Base-by-base conservation (phyloP, 1,140 invertebrate genomes). In the Drosophila pruinosa region DNA sequence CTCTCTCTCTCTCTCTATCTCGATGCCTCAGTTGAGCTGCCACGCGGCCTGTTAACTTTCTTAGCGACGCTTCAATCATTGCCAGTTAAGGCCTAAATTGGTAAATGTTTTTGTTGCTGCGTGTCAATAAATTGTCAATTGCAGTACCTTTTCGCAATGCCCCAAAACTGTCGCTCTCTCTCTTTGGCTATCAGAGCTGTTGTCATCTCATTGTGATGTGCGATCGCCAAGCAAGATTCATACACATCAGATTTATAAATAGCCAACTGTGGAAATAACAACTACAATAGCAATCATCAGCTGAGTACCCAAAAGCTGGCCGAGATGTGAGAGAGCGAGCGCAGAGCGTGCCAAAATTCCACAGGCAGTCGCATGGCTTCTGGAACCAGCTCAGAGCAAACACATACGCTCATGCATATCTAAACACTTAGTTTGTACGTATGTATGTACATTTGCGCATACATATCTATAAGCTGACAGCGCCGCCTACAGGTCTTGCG, bases 191-290 rank as follows among this genome's bases (percentile, higher is more conserved):
- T 39, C 41, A 47, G 12, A 10, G 53, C 19, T 15, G 14, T 26
- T 54, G 47, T 34, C 15, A 6, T 43, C 41, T 57, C 36, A 71
- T 52, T 36, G 34, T 39, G 43, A 26, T 24, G 21, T 39, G 38
- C 38, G 57, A 56, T 68, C 58, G 48, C 39, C 36, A 26, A 71
- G 17, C 15, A 64, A 79, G 72, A 79, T 85, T 72, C 68, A 81
- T 70, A 86, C 73, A 88, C 81, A 86, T 86, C 81, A 86, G 81
- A 86, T 69, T 88, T 86, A 86, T 81, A 78, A 88, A 86, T 86
- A 86, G 80, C 78, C 64, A 75, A 39, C 52, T 45, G 22, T 17
- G 36, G 50, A 48, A 68, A 67, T 22, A 59, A 39, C 61, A 52
- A 43, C 50, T 65, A 67, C 38, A 68, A 53, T 36, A 67, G 38